A percentile compares a stretch with the other conserved stretches of the same genome.
Evolutionary conservation across 2,113 vertebrate genomes (phyloP).

Genomic region (Burhinus bistriatus): DNA sequence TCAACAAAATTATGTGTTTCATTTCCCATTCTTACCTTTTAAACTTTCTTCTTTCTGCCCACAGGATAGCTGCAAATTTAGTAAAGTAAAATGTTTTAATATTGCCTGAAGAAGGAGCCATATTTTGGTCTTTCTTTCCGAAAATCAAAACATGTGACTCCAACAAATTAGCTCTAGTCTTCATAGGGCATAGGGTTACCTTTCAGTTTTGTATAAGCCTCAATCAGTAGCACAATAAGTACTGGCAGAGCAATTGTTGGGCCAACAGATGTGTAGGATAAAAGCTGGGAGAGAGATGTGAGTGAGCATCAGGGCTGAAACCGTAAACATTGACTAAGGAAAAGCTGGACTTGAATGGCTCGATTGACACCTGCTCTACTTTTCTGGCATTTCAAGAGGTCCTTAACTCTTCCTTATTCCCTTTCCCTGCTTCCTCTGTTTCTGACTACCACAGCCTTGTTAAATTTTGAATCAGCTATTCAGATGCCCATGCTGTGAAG

Average conservation of each 20-base stretch:
- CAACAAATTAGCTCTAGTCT: not conserved
- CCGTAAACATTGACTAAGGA: not conserved
- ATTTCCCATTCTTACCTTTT: not conserved
- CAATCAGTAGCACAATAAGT: rapidly evolving
- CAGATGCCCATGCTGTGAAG: not conserved
- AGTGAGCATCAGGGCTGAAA: not conserved
- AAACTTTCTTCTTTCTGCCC: not conserved
- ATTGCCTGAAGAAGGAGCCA: not conserved
- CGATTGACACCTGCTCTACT: not conserved
- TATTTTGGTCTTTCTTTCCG: not conserved
- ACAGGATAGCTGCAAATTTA: not conserved
- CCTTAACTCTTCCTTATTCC: not conserved
- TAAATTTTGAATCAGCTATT: not conserved
- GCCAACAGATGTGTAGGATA: not conserved
- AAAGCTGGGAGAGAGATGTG: not conserved
- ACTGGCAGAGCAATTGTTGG: not conserved
- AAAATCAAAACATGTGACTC: not conserved
- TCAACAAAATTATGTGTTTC: not conserved
- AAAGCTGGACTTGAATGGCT: not conserved
- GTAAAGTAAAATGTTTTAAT: not conserved
- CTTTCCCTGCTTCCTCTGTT: not conserved
- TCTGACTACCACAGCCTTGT: not conserved
- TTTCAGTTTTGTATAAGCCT: not conserved
- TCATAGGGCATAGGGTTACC: not conserved
- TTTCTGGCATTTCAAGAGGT: not conserved